These are phyloP conservation scores for Orthonyx spaldingii DNA, from an alignment of 2,113 vertebrate species.

Conservation along the genomic window DNA sequence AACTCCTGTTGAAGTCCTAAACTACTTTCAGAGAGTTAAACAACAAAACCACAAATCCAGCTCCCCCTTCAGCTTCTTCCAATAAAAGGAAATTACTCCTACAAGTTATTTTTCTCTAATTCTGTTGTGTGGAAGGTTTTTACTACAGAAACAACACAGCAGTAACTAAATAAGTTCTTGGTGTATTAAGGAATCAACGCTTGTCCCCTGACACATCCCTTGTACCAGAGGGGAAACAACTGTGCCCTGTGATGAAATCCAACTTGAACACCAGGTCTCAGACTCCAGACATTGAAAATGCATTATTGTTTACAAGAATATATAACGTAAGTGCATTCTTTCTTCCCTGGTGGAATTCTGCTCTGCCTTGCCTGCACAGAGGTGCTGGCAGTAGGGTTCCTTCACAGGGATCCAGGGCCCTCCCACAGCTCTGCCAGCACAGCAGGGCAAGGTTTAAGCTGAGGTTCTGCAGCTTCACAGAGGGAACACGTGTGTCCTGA, in stretches of 20 bases:
- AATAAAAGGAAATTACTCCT: neutral
- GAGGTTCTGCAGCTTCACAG: neutral
- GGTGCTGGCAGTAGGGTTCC: neutral
- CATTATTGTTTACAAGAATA: neutral
- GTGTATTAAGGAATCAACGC: neutral
- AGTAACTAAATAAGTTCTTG: neutral
- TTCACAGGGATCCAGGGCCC: neutral
- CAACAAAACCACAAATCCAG: neutral
- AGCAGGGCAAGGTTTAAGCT: accelerated
- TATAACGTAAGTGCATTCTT: neutral
- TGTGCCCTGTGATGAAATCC: accelerated
- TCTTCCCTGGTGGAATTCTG: neutral
- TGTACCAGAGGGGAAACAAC: neutral
- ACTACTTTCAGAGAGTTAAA: neutral
- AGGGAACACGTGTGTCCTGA: too few species aligned
- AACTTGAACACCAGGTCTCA: neutral
- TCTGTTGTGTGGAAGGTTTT: neutral
- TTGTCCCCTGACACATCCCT: too few species aligned
- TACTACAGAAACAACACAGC: neutral
- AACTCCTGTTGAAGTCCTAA: neutral
- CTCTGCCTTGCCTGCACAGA: neutral
- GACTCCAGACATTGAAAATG: neutral
- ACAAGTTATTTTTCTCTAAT: neutral
- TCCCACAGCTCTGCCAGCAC: neutral
- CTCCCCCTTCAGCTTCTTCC: too few species aligned